Percentiles rank a stretch among this genome's conserved stretches.
Evolutionary conservation across 2,797 vertebrate species (phyloP).

Genomic region (Hirundo rustica): DNA sequence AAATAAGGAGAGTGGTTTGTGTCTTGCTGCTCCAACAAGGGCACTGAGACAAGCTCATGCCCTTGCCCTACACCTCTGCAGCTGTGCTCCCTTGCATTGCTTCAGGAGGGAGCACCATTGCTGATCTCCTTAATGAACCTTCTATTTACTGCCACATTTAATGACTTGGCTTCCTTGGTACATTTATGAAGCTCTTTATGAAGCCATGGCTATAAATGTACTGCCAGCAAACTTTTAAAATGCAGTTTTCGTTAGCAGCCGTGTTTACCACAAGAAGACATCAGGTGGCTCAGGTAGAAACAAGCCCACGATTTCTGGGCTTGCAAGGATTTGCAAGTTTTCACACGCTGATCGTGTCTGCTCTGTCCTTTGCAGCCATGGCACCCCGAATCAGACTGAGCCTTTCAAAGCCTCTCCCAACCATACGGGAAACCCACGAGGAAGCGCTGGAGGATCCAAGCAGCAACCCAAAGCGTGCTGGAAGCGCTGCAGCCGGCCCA

Average conservation of each 20-base stretch:
- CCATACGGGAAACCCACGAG: slow-evolving; percentile 81
- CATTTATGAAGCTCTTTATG: background rate
- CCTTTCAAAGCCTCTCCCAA: slow-evolving; percentile 81
- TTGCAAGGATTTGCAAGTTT: background rate
- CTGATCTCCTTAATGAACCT: background rate
- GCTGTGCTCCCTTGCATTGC: background rate
- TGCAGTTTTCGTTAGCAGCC: background rate
- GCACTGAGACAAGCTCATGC: accelerated
- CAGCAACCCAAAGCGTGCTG: slow-evolving; percentile 43
- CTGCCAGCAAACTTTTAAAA: background rate
- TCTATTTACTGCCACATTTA: background rate
- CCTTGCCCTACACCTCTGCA: background rate
- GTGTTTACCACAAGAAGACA: background rate
- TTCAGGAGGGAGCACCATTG: background rate
- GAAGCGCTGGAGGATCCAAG: slow-evolving; percentile 74
- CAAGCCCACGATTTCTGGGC: background rate
- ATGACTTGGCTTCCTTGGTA: background rate
- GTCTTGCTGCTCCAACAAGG: background rate
- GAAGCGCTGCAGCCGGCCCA: background rate
- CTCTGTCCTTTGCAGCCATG: slow-evolving; percentile 76
- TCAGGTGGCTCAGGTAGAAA: background rate
- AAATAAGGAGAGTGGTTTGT: background rate
- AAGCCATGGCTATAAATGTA: background rate
- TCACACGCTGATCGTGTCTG: background rate
- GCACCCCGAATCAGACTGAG: slow-evolving; percentile 77